Evolutionary conservation across 2,797 vertebrate genomes (phyloP).

Genomic region (Clarias fuscus): DNA sequence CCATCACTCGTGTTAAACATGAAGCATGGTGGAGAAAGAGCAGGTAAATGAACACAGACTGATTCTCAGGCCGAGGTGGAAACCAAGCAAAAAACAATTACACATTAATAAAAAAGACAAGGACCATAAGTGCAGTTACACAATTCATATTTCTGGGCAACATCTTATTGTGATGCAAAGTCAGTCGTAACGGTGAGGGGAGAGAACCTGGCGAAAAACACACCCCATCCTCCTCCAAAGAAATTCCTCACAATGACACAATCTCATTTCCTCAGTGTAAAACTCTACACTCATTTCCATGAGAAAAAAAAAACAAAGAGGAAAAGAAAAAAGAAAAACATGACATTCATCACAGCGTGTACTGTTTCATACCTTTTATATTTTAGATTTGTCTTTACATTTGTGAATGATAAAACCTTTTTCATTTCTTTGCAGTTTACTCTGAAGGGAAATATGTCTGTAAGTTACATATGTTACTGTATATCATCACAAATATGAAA

Average conservation of each 20-base stretch:
- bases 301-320: neutral
- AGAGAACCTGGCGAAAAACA: neutral
- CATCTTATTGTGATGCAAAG: neutral
- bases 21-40: conserved; percentile 16
- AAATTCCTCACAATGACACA: neutral
- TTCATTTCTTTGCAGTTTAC: conserved; percentile 2
- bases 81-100: conserved; percentile 3
- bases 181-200: neutral
- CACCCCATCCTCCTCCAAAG: neutral
- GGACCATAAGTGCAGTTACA: neutral
- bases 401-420: conserved; percentile 9
- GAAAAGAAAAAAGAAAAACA: neutral
- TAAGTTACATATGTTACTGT: conserved; percentile 18
- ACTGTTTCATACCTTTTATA: conserved; percentile 35
- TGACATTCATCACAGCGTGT: conserved; percentile 45
- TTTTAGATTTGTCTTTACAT: conserved; percentile 33
- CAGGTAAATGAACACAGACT: neutral
- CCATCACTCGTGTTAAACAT: neutral
- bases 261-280: neutral
- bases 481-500: conserved; percentile 23
- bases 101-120: neutral
- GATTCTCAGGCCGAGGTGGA: neutral
- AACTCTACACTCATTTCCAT: neutral
- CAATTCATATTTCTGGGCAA: neutral
- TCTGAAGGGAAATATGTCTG: conserved; percentile 31